These are phyloP conservation scores for Hippasteria phrygiana DNA, from an alignment of 53 echinoderm and acorn worm species.

Conservation along the genomic window DNA sequence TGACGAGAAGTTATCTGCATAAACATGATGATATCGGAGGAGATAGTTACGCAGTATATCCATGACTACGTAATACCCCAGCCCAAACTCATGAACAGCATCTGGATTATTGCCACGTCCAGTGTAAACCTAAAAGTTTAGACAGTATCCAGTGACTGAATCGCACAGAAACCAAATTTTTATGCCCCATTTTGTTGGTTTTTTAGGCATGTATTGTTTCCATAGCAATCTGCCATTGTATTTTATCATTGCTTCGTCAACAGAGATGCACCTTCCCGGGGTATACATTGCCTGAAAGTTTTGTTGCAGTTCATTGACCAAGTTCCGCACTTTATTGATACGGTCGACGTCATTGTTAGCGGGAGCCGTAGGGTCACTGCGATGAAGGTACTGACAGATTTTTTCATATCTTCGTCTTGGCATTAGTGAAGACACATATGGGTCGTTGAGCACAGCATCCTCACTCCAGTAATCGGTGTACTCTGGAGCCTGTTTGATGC, in stretches of 20 bases:
- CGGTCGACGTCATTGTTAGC: constrained; percentile 8
- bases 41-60: constrained; percentile 19
- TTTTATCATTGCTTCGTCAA: constrained; percentile 64
- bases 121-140: constrained; percentile 51
- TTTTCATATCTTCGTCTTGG: constrained; percentile 32
- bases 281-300: constrained; percentile 35
- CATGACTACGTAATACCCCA: constrained; percentile 36
- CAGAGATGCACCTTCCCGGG: constrained; percentile 28
- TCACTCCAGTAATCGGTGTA: constrained; percentile 51
- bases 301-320: not conserved
- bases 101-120: constrained; percentile 19
- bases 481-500: constrained; percentile 36
- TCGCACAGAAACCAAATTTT: constrained; percentile 56
- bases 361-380: not conserved
- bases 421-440: constrained; percentile 8
- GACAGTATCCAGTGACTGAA: constrained; percentile 31
- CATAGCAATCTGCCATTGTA: constrained; percentile 52
- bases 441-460: constrained; percentile 14
- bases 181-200: constrained; percentile 60
- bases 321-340: constrained; percentile 46
- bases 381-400: constrained; percentile 36
- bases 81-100: not conserved
- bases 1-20: constrained; percentile 32
- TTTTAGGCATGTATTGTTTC: constrained; percentile 65
- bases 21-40: constrained; percentile 17